A percentile compares a stretch with the other conserved stretches of the same genome.
These are phyloP conservation scores for Geodia barretti DNA, from an alignment of 37 sponge, comb jelly and placozoan genomes.

Conservation along the genomic window DNA sequence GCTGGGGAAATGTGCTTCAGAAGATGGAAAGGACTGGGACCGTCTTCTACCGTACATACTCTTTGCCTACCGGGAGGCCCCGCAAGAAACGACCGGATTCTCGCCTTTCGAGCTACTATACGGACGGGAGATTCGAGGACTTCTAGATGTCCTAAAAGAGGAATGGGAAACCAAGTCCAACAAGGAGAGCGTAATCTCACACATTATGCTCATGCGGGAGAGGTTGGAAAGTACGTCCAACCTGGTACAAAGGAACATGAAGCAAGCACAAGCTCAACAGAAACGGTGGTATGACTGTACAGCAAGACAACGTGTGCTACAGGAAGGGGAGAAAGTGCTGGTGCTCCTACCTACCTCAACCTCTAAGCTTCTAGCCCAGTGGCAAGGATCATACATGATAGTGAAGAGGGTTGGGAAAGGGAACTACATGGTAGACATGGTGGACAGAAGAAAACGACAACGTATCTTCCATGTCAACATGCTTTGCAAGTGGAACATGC, in stretches of 20 bases:
- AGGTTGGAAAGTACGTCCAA: conserved; percentile 13
- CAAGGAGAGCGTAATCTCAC: conserved; percentile 37
- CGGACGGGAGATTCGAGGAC: conserved; percentile 43
- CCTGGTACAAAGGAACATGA: conserved; percentile 11
- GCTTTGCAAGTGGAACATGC: too few species aligned
- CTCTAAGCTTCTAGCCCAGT: conserved; percentile 32
- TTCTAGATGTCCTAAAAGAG: conserved; percentile 54
- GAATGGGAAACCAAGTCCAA: conserved; percentile 17
- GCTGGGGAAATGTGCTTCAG: too few species aligned
- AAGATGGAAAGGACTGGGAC: too few species aligned
- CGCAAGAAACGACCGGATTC: conserved; percentile 8
- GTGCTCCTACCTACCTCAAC: too few species aligned
- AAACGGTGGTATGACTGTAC: conserved; percentile 46
- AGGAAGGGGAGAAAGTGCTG: too few species aligned
- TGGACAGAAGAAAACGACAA: conserved; percentile 15
- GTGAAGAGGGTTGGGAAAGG: conserved; percentile 23
- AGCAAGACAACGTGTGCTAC: too few species aligned
- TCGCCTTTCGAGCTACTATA: conserved; percentile 54
- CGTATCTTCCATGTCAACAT: conserved; percentile 51
- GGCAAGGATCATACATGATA: conserved; percentile 42
- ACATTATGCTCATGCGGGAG: conserved; percentile 24
- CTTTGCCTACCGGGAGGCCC: too few species aligned
- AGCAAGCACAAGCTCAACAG: conserved; percentile 21
- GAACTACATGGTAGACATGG: conserved; percentile 34
- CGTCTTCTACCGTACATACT: too few species aligned